Evolutionary conservation across 2,888 invertebrate genomes (phyloP).

Genomic region (Therioaphis trifolii): DNA sequence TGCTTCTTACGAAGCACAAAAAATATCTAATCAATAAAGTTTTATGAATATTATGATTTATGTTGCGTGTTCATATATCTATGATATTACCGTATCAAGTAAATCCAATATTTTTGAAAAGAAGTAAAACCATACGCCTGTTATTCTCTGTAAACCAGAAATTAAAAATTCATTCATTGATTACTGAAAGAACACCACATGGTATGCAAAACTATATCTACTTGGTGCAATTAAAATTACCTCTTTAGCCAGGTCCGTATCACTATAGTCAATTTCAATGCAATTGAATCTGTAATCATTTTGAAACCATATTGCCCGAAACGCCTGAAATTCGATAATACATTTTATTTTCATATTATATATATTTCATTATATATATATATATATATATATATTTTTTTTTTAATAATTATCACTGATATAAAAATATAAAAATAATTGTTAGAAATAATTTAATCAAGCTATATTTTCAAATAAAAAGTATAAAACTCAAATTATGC

Average conservation of each 20-base stretch:
- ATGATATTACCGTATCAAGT: slow-evolving; percentile 62
- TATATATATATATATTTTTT: background rate
- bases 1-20: slow-evolving; percentile 91
- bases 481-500: too few species aligned
- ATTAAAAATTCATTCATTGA: background rate
- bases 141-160: slow-evolving; percentile 59
- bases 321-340: slow-evolving; percentile 53
- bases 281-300: slow-evolving; percentile 54
- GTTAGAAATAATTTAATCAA: too few species aligned
- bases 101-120: slow-evolving; percentile 63
- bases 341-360: background rate
- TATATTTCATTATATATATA: too few species aligned
- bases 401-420: background rate
- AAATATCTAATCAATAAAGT: slow-evolving; percentile 72
- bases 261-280: slow-evolving; percentile 63
- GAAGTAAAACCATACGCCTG: slow-evolving; percentile 61
- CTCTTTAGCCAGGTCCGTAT: slow-evolving; percentile 41
- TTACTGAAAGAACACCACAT: background rate
- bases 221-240: slow-evolving; percentile 42
- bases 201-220: background rate
- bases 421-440: too few species aligned
- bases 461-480: too few species aligned
- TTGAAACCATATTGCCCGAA: slow-evolving; percentile 59
- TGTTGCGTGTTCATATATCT: background rate
- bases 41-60: background rate